These are phyloP conservation scores for Gymnoscopelus microlampas DNA, from an alignment of 2,797 vertebrate genomes.

Conservation along the genomic window DNA sequence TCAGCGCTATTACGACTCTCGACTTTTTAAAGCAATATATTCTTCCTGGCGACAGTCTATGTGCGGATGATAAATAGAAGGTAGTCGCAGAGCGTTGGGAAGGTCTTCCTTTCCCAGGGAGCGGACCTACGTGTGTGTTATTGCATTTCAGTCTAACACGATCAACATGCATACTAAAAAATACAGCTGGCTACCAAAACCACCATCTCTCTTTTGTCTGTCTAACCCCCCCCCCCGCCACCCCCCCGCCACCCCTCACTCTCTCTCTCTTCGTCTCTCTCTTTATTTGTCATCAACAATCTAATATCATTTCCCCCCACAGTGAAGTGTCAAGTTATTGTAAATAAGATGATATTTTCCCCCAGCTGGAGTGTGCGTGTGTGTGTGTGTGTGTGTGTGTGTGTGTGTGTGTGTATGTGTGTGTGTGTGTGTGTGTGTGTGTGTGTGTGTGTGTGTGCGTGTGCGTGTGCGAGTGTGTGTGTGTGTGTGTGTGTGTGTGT, in stretches of 20 bases:
- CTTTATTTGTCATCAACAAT: conserved; percentile 84
- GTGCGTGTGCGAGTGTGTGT: conserved; percentile 15
- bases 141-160: conserved; percentile 82
- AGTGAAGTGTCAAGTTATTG: conserved; percentile 78
- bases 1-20: conserved; percentile 81
- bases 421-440: conserved; percentile 10
- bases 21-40: conserved; percentile 89
- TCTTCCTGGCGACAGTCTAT: conserved; percentile 81
- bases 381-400: conserved; percentile 15
- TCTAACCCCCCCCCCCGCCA: conserved; percentile 33
- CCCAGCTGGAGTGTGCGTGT: conserved; percentile 37
- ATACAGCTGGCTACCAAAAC: conserved; percentile 68
- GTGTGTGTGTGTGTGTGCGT: conserved; percentile 21
- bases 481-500: conserved; percentile 17
- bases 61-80: conserved; percentile 83
- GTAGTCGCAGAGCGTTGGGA: conserved; percentile 79
- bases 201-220: conserved; percentile 30
- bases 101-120: conserved; percentile 72
- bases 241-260: conserved; percentile 10
- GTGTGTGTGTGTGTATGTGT: conserved; percentile 25
- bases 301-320: conserved; percentile 77
- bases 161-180: conserved; percentile 82
- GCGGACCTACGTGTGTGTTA: conserved; percentile 79
- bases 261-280: conserved; percentile 58
- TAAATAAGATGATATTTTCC: conserved; percentile 81